These are phyloP conservation scores for Octopus bimaculoides DNA, from an alignment of 1,140 invertebrate species.

Conservation along the genomic window DNA sequence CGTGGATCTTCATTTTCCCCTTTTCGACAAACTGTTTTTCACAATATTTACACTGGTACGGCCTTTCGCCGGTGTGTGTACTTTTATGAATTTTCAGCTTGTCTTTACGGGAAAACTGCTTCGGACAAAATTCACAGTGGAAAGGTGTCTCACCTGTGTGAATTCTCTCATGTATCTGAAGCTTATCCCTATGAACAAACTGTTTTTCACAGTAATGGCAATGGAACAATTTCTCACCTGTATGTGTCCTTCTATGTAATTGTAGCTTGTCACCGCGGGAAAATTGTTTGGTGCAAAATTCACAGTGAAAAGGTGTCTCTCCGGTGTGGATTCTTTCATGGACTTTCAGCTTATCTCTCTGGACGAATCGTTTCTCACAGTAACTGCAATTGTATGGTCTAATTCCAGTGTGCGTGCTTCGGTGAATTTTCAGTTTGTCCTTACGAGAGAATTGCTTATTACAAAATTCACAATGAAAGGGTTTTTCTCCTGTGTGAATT, in stretches of 20 bases:
- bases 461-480: slow-evolving; percentile 71
- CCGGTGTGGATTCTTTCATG: slow-evolving; percentile 40
- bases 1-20: slow-evolving; percentile 12
- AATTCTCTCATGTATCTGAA: slow-evolving; percentile 57
- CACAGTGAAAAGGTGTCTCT: slow-evolving; percentile 37
- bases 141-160: slow-evolving; percentile 57
- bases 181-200: slow-evolving; percentile 30
- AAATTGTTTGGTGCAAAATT: slow-evolving; percentile 31
- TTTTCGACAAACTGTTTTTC: slow-evolving; percentile 17
- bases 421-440: slow-evolving; percentile 28
- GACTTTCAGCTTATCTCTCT: slow-evolving; percentile 43
- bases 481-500: slow-evolving; percentile 79
- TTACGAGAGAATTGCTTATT: slow-evolving; percentile 44
- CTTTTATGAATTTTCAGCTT: slow-evolving; percentile 37
- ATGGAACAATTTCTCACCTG: slow-evolving; percentile 20
- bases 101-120: slow-evolving; percentile 61
- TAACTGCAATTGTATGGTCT: background rate
- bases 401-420: background rate
- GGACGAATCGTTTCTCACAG: background rate
- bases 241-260: slow-evolving; percentile 40
- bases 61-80: slow-evolving; percentile 18
- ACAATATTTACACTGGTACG: slow-evolving; percentile 14
- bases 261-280: slow-evolving; percentile 36
- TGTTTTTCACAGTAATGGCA: slow-evolving; percentile 38
- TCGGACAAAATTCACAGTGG: slow-evolving; percentile 50